Percentiles rank a stretch among this genome's conserved stretches.
Evolutionary conservation across 2,888 invertebrate genomes (phyloP).

Genomic region (Patella caerulea): DNA sequence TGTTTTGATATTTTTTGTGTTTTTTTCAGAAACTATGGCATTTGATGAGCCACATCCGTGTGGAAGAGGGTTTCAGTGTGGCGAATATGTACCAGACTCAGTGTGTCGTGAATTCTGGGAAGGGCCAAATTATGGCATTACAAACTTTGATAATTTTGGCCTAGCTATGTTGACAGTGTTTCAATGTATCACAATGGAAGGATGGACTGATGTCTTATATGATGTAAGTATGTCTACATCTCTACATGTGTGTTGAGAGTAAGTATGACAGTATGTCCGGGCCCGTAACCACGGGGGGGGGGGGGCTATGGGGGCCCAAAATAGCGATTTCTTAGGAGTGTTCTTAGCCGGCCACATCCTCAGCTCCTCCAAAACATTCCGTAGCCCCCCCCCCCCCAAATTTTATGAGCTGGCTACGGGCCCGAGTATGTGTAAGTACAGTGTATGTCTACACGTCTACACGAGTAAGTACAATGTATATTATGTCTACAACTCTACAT

Average conservation of each 20-base stretch:
- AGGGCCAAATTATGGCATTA: constrained; percentile 83
- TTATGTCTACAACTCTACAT: no score
- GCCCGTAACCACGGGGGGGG: no score
- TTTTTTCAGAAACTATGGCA: constrained; percentile 30
- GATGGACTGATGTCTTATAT: constrained; percentile 98
- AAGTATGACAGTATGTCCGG: background rate
- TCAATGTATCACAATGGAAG: constrained; percentile 98
- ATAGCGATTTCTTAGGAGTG: no score
- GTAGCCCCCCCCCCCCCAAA: no score
- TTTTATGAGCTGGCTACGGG: no score
- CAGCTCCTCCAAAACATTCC: no score
- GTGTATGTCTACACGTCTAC: no score
- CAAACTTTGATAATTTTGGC: constrained; percentile 99
- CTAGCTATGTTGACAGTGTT: constrained; percentile 99
- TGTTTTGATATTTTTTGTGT: background rate
- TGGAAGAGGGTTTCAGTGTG: constrained; percentile 74
- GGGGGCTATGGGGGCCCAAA: no score
- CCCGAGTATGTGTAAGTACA: no score
- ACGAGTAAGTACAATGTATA: no score
- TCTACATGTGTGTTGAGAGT: constrained; percentile 1
- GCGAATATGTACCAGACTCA: constrained; percentile 31
- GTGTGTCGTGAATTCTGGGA: constrained; percentile 74
- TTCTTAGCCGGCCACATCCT: no score
- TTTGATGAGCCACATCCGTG: constrained; percentile 88
- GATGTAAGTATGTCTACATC: constrained; percentile 78